These are phyloP conservation scores for Arremon brunneinucha DNA, from an alignment of 2,797 vertebrate species.

Conservation along the genomic window DNA sequence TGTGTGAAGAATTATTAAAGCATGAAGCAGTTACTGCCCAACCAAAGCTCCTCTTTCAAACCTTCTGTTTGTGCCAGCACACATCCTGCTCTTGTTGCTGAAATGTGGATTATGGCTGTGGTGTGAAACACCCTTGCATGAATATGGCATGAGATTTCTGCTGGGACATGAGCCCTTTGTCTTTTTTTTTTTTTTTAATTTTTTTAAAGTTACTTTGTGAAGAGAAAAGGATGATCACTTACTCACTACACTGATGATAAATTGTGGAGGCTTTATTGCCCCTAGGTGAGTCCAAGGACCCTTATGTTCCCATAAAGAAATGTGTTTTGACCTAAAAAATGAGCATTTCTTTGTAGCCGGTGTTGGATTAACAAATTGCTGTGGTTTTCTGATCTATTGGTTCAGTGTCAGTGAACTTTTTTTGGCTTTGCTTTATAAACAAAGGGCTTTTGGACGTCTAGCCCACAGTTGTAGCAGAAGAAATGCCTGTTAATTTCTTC, in stretches of 20 bases:
- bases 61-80: not conserved
- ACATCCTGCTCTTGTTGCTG: not conserved
- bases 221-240: not conserved
- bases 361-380: not conserved
- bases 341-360: not conserved
- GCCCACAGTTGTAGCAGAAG: not conserved
- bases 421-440: not conserved
- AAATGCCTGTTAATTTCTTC: not conserved
- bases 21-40: not conserved
- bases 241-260: not conserved
- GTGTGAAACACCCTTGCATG: not conserved
- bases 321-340: not conserved
- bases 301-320: not conserved
- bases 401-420: not conserved
- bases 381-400: not conserved
- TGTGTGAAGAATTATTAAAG: not conserved
- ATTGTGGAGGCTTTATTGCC: not conserved
- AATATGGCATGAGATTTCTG: not conserved
- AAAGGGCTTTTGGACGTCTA: not conserved
- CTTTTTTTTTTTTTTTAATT: not conserved
- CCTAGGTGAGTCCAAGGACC: not conserved
- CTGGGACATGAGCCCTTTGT: not conserved
- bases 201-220: not conserved
- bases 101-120: not conserved
- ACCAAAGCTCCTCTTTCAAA: not conserved